Evolutionary conservation across 2,797 vertebrate genomes (phyloP).

Genomic region (Hypotaenidia philippensis): DNA sequence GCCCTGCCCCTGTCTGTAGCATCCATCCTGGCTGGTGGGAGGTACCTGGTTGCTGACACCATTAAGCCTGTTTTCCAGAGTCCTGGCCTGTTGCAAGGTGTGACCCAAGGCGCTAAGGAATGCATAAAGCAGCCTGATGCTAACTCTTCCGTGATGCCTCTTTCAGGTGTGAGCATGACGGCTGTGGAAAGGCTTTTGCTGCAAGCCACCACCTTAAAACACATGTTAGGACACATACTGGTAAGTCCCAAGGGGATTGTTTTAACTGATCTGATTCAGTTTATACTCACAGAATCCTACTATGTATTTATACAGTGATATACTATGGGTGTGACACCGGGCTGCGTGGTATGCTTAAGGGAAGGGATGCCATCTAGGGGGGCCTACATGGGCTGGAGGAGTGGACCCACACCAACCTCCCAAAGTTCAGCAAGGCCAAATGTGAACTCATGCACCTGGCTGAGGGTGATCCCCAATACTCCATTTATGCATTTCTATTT

Average conservation of each 20-base stretch:
- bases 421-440: neutral
- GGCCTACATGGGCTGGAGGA: neutral
- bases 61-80: neutral
- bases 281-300: neutral
- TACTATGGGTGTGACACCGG: neutral
- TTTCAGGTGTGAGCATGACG: conserved; percentile 95
- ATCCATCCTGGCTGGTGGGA: neutral
- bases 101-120: neutral
- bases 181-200: conserved; percentile 98
- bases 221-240: conserved; percentile 98
- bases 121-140: neutral
- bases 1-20: neutral
- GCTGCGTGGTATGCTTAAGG: neutral
- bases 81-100: neutral
- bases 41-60: neutral
- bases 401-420: rapidly evolving
- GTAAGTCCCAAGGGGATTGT: conserved; percentile 76
- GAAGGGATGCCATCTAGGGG: neutral
- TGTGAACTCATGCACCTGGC: neutral
- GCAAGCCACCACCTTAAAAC: conserved; percentile 99
- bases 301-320: neutral
- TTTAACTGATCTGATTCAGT: neutral
- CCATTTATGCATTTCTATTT: neutral
- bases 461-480: neutral
- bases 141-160: neutral